Base-by-base conservation (phyloP, 1,140 invertebrate species). In the Lethrus apterus region DNA sequence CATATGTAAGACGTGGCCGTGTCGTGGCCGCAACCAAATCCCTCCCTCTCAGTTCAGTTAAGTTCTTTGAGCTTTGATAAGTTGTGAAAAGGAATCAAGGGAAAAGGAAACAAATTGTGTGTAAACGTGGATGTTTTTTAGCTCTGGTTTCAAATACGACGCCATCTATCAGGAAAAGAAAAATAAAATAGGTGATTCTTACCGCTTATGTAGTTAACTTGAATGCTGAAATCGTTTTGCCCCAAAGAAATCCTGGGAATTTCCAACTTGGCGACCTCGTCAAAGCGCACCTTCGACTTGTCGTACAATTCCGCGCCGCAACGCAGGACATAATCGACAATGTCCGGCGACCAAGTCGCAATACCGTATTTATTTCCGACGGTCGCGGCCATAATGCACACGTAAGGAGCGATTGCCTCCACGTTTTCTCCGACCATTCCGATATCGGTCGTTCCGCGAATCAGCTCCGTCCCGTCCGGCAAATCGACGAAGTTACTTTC, bases 351-450 rank as follows among this genome's bases (percentile, higher is more conserved):
- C 73, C 73, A 76, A 0, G 72, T 66, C 15, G 64, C 63, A 1
- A 75, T 61, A 0, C 59, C 47, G 43, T 74, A 74, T 44, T 76
- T 75, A 50, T 71, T 69, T 2, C 70, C 72, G 1, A 72, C 72
- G 0, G 71, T 68, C 8, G 68, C 62, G 2, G 72, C 71, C 70
- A 75, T 73, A n/a, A 75, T 69, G 3, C 71, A 68, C 0, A 67
- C 62, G 51, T 74, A 76, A 0, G 73, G 74, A 2, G 73, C 59
- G 10, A 68, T 59, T 42, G 70, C 67, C 11, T 61, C 51, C 0
- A 65, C 55, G 1, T 61, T 49, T 18, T 54, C 38, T 7, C 64
- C 61, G 5, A 51, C 46, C 1, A 66, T 64, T 0, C 55, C 50
- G 20, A 74, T 58, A n/a, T 65, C 64, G 7, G 51, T 57, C 2